Evolutionary conservation across 2,888 invertebrate species (phyloP).

Genomic region (Rhagium mordax): DNA sequence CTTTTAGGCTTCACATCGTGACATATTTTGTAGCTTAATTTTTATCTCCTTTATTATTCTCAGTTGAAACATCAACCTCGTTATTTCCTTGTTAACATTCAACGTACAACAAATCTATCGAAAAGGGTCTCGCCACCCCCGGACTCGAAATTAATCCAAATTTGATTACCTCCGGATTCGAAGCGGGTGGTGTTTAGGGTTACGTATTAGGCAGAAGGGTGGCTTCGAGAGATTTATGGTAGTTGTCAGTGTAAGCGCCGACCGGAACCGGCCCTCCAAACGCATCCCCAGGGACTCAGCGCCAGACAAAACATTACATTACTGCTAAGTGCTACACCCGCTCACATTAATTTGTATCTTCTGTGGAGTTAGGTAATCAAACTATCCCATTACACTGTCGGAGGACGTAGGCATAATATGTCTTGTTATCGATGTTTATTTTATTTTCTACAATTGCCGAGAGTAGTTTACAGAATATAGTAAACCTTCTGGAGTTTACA

Average conservation of each 20-base stretch:
- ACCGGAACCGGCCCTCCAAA: conserved; percentile 63
- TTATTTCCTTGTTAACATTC: conserved; percentile 28
- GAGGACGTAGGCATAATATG: not conserved
- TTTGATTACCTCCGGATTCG: conserved; percentile 47
- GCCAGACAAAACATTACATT: conserved; percentile 68
- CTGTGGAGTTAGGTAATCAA: conserved; percentile 8
- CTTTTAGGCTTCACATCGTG: not conserved
- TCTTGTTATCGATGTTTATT: too few species aligned
- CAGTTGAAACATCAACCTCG: conserved; percentile 5
- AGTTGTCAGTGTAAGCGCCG: conserved; percentile 63
- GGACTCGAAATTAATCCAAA: conserved; percentile 46
- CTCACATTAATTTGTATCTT: conserved; percentile 28
- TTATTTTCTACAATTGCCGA: too few species aligned
- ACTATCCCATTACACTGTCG: conserved; percentile 24
- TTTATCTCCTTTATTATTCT: conserved; percentile 9
- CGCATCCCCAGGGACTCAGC: conserved; percentile 60
- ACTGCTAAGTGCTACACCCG: conserved; percentile 61
- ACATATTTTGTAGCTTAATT: not conserved
- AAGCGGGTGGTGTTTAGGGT: conserved; percentile 41
- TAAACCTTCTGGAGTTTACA: too few species aligned
- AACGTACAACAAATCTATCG: conserved; percentile 8
- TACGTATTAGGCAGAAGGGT: conserved; percentile 43
- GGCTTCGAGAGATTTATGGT: conserved; percentile 61
- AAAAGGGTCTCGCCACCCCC: conserved; percentile 22
- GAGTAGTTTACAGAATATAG: too few species aligned